Evolutionary conservation across 2,888 invertebrate species (phyloP).

Genomic region (Drosophila mercatorum): DNA sequence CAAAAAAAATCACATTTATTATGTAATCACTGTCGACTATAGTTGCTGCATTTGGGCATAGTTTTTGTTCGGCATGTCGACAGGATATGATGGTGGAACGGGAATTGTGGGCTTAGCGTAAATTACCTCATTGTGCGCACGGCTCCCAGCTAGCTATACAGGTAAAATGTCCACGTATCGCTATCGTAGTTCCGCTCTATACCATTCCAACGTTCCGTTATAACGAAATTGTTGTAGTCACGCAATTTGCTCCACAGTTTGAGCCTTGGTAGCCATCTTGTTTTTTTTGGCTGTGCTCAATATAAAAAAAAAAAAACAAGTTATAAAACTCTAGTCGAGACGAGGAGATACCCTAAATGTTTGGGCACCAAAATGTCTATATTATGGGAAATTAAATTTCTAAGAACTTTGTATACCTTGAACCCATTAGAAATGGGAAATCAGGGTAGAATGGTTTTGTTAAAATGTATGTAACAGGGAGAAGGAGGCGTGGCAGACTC

Average conservation of each 20-base stretch:
- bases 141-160: slow-evolving; percentile 93
- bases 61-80: slow-evolving; percentile 54
- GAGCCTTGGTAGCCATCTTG: slow-evolving; percentile 74
- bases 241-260: slow-evolving; percentile 84
- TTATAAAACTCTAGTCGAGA: not conserved
- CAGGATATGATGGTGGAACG: slow-evolving; percentile 14
- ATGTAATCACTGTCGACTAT: slow-evolving; percentile 79
- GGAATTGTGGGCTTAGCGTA: slow-evolving; percentile 21
- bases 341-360: not conserved
- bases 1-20: slow-evolving; percentile 59
- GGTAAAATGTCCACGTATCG: slow-evolving; percentile 89
- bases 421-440: too few species aligned
- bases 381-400: too few species aligned
- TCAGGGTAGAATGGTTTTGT: too few species aligned
- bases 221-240: slow-evolving; percentile 87
- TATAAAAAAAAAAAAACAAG: not conserved
- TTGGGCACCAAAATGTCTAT: too few species aligned
- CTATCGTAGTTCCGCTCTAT: slow-evolving; percentile 88
- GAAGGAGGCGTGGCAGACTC: too few species aligned
- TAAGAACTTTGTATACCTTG: too few species aligned
- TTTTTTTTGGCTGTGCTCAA: slow-evolving; percentile 48
- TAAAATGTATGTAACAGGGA: too few species aligned
- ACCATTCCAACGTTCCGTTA: slow-evolving; percentile 91
- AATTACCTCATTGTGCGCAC: slow-evolving; percentile 88
- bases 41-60: slow-evolving; percentile 48